Evolutionary conservation across 1,140 invertebrate species (phyloP).

Genomic region (Drosophila simulans): DNA sequence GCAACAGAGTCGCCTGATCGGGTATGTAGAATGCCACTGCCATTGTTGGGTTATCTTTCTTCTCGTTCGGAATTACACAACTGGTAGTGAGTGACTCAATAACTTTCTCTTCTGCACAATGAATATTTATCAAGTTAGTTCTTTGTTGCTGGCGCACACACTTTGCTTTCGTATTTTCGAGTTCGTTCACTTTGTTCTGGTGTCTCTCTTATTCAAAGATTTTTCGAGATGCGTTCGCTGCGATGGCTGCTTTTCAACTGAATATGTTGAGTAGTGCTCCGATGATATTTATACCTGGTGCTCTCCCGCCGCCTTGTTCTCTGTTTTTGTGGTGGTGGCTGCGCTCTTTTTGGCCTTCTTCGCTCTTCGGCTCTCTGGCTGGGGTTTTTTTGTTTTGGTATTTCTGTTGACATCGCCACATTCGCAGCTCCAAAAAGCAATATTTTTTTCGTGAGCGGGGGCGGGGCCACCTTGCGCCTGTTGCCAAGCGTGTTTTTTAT

Average conservation of each 20-base stretch:
- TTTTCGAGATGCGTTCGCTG: constrained; percentile 34
- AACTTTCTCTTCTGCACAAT: constrained; percentile 74
- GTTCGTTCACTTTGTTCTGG: constrained; percentile 71
- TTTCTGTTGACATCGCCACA: constrained; percentile 83
- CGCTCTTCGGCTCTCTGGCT: constrained; percentile 3
- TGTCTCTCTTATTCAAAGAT: constrained; percentile 5
- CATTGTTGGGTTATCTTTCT: constrained; percentile 55
- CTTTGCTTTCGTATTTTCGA: constrained; percentile 35
- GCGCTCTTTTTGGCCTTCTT: constrained; percentile 18
- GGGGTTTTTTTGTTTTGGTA: constrained; percentile 77
- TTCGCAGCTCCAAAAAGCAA: constrained; percentile 60
- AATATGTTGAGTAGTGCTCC: constrained; percentile 25
- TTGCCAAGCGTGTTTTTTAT: constrained; percentile 57
- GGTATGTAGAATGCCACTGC: constrained; percentile 78
- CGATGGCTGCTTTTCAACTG: constrained; percentile 57
- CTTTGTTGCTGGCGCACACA: constrained; percentile 60
- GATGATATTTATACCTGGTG: constrained; percentile 55
- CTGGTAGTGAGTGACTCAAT: constrained; percentile 70
- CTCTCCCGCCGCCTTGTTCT: constrained; percentile 25
- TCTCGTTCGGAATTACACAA: constrained; percentile 74
- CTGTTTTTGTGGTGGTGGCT: constrained; percentile 24
- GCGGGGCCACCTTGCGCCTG: constrained; percentile 71
- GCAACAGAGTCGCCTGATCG: constrained; percentile 69
- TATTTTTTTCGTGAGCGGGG: constrained; percentile 36
- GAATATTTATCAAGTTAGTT: constrained; percentile 67